Evolutionary conservation across 2,113 vertebrate species (phyloP), one percentile per base, ranked within the genome.

Genomic region (Petrocephalus microphthalmus): DNA sequence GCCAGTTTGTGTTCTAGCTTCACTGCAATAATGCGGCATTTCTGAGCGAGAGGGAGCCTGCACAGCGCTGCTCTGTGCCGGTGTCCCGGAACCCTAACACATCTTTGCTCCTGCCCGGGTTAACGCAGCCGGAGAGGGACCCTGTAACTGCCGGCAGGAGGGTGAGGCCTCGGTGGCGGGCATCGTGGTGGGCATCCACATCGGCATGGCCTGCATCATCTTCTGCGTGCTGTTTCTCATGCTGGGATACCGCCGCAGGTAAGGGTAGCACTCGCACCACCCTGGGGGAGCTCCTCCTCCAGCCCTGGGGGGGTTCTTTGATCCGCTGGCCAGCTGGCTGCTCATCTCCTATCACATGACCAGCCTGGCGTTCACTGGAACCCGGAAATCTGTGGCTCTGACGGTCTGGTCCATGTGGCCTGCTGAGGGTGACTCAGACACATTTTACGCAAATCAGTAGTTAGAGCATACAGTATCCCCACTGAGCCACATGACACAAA

Each of bases 221-320:
- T 91, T 96, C 92, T 96, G 95, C 19, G 92, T 96, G 1, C 94
- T 97, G 51, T 95, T 96, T 90, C 94, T 96, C 84, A 92, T 95
- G 92, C 94, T 96, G 42, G 95, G 96, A 88, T 96, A 96, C 89
- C 95, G 94, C 11, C 94, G 92, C 54, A 96, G 95, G 95, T 96
- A 90, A 92, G 89, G 8, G 45, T 47, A 29, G 57, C 52, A 8
- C 3, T 10, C 1, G 20, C 51, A 56, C 15, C 22, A 45, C 29
- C 71, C 13, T 4, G 33, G 37, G 7, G 13, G 3, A 7, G 4
- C 57, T 29, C 29, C 51, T 86, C 15, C 6, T 29, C n/a, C 10
- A 13, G n/a, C 60, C 60, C 10, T n/a, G 2, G n/a, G 60, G 60
- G 60, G 60, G 29, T 67, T 29, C n/a, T 84, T 51, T 57, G 22